phyloP scores from a whole-genome alignment of 2,797 vertebrate species.

The Sebastes iracundus region DNA sequence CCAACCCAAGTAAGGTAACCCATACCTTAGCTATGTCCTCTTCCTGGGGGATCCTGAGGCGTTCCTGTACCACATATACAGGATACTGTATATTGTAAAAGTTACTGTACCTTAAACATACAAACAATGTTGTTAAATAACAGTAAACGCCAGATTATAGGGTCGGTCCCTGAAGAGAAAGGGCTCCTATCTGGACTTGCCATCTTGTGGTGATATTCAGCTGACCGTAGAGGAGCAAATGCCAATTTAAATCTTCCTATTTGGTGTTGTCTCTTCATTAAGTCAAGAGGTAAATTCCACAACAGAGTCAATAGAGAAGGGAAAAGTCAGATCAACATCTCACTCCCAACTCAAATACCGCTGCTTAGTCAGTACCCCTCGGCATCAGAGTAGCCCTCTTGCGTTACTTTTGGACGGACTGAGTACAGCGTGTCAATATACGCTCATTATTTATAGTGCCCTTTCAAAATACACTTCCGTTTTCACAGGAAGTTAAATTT shows the following conservation, averaged over 20 bases:
- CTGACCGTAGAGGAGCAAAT: background rate
- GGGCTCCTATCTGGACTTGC: background rate
- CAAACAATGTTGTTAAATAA: background rate
- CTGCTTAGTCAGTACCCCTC: too few relatives aligned
- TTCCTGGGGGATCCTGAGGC: background rate
- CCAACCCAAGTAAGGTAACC: background rate
- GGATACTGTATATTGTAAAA: too few relatives aligned
- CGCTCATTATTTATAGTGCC: too few relatives aligned
- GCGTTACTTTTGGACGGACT: too few relatives aligned
- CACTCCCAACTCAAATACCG: too few relatives aligned
- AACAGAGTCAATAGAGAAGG: background rate
- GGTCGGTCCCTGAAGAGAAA: background rate
- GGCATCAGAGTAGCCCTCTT: too few relatives aligned
- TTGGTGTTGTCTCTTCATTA: background rate
- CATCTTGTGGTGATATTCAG: background rate
- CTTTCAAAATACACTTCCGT: too few relatives aligned
- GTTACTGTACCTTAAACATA: background rate
- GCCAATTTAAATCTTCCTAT: background rate
- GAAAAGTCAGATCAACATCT: too few relatives aligned
- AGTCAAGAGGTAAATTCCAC: background rate
- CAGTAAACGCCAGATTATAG: background rate
- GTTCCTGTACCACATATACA: background rate
- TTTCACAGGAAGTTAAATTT: too few relatives aligned
- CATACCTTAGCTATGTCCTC: background rate
- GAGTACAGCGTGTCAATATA: too few relatives aligned